Conservation (phyloP, 2,888 invertebrate genomes). For the Phyto melanocephala region DNA sequence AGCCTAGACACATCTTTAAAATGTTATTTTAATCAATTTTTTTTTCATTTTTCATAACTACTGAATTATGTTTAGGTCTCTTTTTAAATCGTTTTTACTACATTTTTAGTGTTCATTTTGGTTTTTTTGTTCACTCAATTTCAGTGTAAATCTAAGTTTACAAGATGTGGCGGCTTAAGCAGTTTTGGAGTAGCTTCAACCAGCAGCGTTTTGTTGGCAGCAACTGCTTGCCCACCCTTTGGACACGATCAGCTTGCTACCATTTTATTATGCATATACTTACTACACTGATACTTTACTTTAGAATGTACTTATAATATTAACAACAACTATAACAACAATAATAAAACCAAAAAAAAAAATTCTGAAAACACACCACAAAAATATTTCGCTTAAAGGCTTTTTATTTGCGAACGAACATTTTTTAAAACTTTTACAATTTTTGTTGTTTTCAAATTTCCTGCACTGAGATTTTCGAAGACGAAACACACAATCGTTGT, state of each 20-base stretch:
- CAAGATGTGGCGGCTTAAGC: constrained; percentile 42
- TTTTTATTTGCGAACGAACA: constrained; percentile 27
- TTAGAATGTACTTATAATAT: constrained; percentile 19
- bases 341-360: neutral
- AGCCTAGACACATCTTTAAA: constrained; percentile 58
- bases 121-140: neutral
- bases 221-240: constrained; percentile 65
- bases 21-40: constrained; percentile 64
- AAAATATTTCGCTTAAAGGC: constrained; percentile 55
- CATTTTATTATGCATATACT: constrained; percentile 57
- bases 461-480: constrained; percentile 18
- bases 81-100: neutral
- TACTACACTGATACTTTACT: neutral
- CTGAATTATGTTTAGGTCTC: constrained; percentile 46
- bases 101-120: neutral
- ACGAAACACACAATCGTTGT: constrained; percentile 17
- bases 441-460: constrained; percentile 47
- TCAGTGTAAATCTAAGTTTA: constrained; percentile 58
- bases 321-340: constrained; percentile 25
- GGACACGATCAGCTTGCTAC: constrained; percentile 65
- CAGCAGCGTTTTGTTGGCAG: constrained; percentile 63
- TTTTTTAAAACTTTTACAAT: constrained; percentile 8
- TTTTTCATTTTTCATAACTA: constrained; percentile 60
- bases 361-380: constrained; percentile 13
- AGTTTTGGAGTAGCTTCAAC: constrained; percentile 59